Evolutionary conservation across 2,888 invertebrate genomes (phyloP), one percentile per base, ranked within the genome.

Genomic region (Euzetes globulus): DNA sequence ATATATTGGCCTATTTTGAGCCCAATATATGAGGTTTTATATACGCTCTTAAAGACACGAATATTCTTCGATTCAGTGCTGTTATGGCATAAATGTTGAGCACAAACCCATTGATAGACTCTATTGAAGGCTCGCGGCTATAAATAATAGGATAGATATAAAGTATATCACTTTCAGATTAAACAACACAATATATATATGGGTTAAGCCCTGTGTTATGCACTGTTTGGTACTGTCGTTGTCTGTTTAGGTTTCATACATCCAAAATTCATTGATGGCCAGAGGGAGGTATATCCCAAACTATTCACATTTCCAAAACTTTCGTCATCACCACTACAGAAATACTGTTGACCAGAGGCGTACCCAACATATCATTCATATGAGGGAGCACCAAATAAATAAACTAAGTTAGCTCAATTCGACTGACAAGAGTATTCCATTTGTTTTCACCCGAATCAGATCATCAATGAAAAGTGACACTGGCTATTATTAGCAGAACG

Each of bases 111-210:
- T 41, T 9, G 41, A 41, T 41, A 63, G n/a, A 58, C 27, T 22
- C 9, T 63, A 63, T 63, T 3, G 11, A 27, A 27, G 17, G 33
- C 63, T 63, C n/a, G 37, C n/a, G 63, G 63, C 63, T 15, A 63
- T 63, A 19, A 33, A 63, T 60, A 60, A 60, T 60, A 63, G 17
- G 33, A 17, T 58, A 58, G 15, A 63, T 63, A 63, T 63, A 63
- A 63, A n/a, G 33, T 25, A 58, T n/a, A 63, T 63, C 37, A 19
- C 33, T 63, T 63, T 63, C 63, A 63, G 33, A 63, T 63, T 63
- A 63, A 63, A 63, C 37, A 63, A 63, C 63, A 63, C 37, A 33
- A 63, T 7, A 25, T 9, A 58, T 27, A 19, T 13, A 13, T 58
- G 27, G 27, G 58, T 58, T 27, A 27, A 22, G 6, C n/a, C 58